Base-by-base conservation (phyloP, 2,113 vertebrate genomes). In the Paradisaea rubra region DNA sequence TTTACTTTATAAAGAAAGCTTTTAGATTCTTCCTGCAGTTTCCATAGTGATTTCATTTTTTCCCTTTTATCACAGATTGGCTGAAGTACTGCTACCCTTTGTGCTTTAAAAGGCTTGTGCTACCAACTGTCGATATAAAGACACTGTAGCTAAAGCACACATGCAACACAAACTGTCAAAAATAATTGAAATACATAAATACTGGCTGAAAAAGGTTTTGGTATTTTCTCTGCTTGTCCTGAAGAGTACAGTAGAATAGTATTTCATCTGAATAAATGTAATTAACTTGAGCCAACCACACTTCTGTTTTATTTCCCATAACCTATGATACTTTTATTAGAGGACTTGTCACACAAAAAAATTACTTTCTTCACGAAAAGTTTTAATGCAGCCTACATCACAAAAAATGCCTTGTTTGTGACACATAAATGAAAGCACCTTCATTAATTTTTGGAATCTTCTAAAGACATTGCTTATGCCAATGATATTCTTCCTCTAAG, bases 11-110 rank as follows among this genome's bases (percentile, higher is more conserved):
- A 98, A 98, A 98, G 98, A 98, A 98, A 98, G 97, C 98, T 98
- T 97, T 98, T 98, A 98, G 97, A 98, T 98, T 98, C 98, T 98
- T 97, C 97, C 97, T 96, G 97, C 98, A 97, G 98, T 98, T 98
- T 98, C 98, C 98, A 98, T 98, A 98, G 98, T 97, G 98, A 98
- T 98, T 98, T 98, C 97, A 97, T 98, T 98, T 98, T 94, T 96
- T 89, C 95, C 89, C 97, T 98, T 98, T 98, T 98, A 98, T 98
- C 97, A 96, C 98, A 98, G 98, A 98, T 98, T 98, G 98, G 98
- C 97, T 98, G 97, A 97, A 98, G 98, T 97, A 95, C 97, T 93
- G 96, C 97, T 97, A 97, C 96, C 96, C 97, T 98, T 98, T 97
- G 98, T 97, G 96, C 93, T 93, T 96, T 97, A 98, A 98, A 98